These are phyloP conservation scores for Thymelicus acteon DNA, from an alignment of 2,888 invertebrate genomes.

Conservation along the genomic window DNA sequence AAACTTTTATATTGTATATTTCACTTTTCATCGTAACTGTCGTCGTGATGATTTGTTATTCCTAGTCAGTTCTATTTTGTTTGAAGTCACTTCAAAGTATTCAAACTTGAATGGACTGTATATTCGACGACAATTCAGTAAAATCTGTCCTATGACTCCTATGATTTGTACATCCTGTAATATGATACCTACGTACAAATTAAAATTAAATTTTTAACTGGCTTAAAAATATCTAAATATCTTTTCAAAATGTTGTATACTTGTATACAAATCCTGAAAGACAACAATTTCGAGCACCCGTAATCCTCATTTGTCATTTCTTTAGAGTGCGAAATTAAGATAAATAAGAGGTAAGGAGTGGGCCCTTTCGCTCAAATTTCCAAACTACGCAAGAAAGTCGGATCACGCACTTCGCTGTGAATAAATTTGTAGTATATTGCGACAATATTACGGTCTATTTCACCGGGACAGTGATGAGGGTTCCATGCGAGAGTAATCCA, in stretches of 20 bases:
- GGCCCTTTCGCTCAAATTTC: constrained; percentile 72
- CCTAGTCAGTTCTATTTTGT: constrained; percentile 1
- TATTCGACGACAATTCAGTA: neutral
- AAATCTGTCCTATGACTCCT: neutral
- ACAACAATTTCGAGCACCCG: constrained; percentile 63
- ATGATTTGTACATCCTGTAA: neutral
- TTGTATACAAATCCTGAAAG: constrained; percentile 50
- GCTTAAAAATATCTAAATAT: neutral
- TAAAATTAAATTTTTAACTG: neutral
- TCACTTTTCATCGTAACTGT: neutral
- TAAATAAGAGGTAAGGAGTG: constrained; percentile 78
- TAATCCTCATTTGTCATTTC: constrained; percentile 76
- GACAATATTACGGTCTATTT: constrained; percentile 63
- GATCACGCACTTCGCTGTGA: constrained; percentile 44
- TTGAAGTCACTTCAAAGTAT: neutral
- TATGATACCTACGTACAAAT: neutral
- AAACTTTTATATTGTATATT: neutral
- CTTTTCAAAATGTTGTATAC: neutral
- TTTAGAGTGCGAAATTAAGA: constrained; percentile 77
- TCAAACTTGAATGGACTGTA: neutral
- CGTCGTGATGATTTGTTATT: constrained; percentile 1
- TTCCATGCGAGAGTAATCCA: constrained; percentile 76
- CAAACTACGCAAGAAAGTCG: constrained; percentile 56
- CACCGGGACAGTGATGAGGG: constrained; percentile 55
- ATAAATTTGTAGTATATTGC: constrained; percentile 60